Conservation (phyloP, 2,888 invertebrate species). For the Neoscelio sp. region DNA sequence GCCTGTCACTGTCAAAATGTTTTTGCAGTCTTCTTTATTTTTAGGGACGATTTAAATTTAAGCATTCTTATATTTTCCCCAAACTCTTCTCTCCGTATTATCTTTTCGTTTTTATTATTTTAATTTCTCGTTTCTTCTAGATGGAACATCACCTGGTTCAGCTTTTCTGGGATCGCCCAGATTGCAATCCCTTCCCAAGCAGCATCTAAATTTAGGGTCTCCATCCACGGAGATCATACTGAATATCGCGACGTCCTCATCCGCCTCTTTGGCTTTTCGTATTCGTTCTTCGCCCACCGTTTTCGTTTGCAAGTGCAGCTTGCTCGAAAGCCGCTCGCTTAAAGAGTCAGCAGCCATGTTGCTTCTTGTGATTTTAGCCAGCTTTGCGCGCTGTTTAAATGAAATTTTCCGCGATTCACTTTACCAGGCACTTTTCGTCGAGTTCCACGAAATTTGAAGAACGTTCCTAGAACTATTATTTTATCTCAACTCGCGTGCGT, state of each 20-base stretch:
- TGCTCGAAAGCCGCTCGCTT: conserved; percentile 88
- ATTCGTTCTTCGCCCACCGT: conserved; percentile 93
- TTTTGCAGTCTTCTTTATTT: conserved; percentile 5
- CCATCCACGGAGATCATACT: conserved; percentile 93
- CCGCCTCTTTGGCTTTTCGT: conserved; percentile 90
- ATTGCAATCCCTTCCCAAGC: conserved; percentile 89
- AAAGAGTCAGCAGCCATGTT: conserved; percentile 90
- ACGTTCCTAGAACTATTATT: conserved; percentile 40
- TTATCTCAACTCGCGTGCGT: conserved; percentile 26
- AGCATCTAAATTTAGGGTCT: conserved; percentile 90
- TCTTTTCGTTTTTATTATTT: conserved; percentile 4
- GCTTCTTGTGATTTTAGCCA: conserved; percentile 28
- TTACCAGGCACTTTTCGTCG: conserved; percentile 15
- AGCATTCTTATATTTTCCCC: background rate
- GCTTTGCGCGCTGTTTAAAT: conserved; percentile 41
- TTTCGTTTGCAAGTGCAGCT: conserved; percentile 89
- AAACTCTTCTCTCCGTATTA: background rate
- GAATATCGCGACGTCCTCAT: conserved; percentile 94
- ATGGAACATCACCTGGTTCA: conserved; percentile 87
- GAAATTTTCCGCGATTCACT: conserved; percentile 45
- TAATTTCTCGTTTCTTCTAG: conserved; percentile 10
- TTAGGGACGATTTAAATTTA: background rate
- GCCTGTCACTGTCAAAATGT: conserved; percentile 13
- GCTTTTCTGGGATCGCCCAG: conserved; percentile 91
- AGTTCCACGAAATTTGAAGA: conserved; percentile 7